phyloP scores from a whole-genome alignment of 2,113 vertebrate genomes.

The Cebidichthys violaceus region DNA sequence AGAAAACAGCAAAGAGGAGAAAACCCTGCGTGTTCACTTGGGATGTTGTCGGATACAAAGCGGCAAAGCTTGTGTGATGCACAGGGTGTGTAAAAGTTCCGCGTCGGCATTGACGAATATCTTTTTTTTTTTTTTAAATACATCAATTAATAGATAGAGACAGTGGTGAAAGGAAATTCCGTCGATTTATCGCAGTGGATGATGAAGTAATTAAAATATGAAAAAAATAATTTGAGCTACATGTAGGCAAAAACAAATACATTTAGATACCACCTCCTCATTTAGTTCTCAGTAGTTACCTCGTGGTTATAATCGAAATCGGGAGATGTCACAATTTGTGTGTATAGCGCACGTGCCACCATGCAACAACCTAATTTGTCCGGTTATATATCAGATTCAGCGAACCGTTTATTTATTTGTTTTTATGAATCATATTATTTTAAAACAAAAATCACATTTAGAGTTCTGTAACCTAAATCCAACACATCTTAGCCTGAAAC shows the following conservation, averaged over 20 bases:
- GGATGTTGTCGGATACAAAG: conserved; percentile 2
- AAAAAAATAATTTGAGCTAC: neutral
- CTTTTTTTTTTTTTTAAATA: neutral
- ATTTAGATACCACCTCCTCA: neutral
- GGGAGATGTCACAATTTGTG: neutral
- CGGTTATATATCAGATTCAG: neutral
- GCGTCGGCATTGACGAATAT: neutral
- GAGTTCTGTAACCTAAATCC: neutral
- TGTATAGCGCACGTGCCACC: neutral
- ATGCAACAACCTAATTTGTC: neutral
- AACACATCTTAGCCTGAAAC: neutral
- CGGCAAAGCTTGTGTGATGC: neutral
- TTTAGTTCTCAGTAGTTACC: neutral
- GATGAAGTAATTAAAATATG: neutral
- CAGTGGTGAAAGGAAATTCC: neutral
- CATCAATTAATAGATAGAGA: neutral
- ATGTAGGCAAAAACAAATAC: neutral
- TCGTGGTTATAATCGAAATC: neutral
- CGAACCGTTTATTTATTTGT: neutral
- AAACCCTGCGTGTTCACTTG: conserved; percentile 4
- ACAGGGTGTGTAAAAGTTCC: neutral
- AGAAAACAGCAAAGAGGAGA: conserved; percentile 15
- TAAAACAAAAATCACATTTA: neutral
- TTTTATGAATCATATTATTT: neutral
- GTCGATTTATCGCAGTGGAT: neutral